Conservation (phyloP, 1,140 invertebrate species). For the Dreissena polymorpha region DNA sequence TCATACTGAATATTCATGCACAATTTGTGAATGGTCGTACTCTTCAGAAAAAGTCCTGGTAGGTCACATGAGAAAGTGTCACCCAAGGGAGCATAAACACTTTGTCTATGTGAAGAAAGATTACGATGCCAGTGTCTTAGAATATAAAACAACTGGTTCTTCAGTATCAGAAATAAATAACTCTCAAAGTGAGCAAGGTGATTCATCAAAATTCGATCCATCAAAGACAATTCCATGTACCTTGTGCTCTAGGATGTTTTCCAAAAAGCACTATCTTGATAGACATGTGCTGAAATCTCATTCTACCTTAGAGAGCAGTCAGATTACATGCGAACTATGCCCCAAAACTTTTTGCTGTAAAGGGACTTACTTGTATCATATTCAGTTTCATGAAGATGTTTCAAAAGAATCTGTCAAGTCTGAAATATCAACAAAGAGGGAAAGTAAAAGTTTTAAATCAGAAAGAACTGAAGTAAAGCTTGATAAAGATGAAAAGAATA, state of each 20-base stretch:
- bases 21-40: slow-evolving; percentile 49
- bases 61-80: slow-evolving; percentile 32
- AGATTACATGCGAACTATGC: slow-evolving; percentile 41
- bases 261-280: slow-evolving; percentile 35
- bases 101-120: slow-evolving; percentile 32
- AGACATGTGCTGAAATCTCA: slow-evolving; percentile 35
- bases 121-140: not conserved
- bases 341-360: slow-evolving; percentile 9
- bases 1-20: slow-evolving; percentile 36
- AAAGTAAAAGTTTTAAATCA: not conserved
- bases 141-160: slow-evolving; percentile 12
- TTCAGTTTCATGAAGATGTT: slow-evolving; percentile 28
- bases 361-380: slow-evolving; percentile 46
- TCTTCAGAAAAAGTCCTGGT: slow-evolving; percentile 30
- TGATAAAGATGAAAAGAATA: not conserved
- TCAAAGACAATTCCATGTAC: slow-evolving; percentile 17
- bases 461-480: slow-evolving; percentile 1
- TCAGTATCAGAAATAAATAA: slow-evolving; percentile 30
- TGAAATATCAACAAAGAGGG: not conserved
- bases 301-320: not conserved
- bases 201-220: not conserved
- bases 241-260: slow-evolving; percentile 21
- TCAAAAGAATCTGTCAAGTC: not conserved
- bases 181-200: slow-evolving; percentile 17
- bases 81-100: slow-evolving; percentile 38